phyloP scores from a whole-genome alignment of 2,888 invertebrate genomes.

The Nomada fabriciana region DNA sequence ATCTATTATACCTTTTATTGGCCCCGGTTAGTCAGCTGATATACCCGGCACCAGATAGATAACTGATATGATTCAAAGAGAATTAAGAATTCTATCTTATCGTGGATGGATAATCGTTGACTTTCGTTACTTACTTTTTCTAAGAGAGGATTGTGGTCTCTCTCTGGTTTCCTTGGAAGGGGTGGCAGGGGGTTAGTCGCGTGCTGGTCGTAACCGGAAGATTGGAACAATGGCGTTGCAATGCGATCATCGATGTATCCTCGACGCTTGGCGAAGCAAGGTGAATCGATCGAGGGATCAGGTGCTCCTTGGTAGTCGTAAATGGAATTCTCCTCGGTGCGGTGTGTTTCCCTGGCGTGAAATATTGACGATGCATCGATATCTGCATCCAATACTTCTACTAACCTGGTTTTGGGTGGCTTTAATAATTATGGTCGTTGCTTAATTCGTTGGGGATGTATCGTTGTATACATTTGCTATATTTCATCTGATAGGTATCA shows the following conservation, averaged over 20 bases:
- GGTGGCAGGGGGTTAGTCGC: conserved; percentile 17
- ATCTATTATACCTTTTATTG: not conserved
- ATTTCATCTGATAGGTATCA: too few species aligned
- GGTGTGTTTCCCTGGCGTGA: conserved; percentile 10
- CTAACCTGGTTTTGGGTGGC: not conserved
- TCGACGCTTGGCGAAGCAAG: conserved; percentile 13
- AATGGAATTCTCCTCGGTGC: conserved; percentile 32
- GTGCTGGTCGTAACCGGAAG: conserved; percentile 8
- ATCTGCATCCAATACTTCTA: not conserved
- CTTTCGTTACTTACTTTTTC: conserved; percentile 23
- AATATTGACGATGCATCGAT: conserved; percentile 4
- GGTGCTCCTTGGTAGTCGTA: conserved; percentile 20
- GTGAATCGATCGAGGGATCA: conserved; percentile 46
- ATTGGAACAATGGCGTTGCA: conserved; percentile 24
- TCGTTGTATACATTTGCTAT: too few species aligned
- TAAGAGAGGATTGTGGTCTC: not conserved
- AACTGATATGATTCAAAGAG: conserved; percentile 25
- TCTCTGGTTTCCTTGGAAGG: not conserved
- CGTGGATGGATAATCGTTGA: conserved; percentile 21
- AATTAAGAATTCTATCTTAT: conserved; percentile 43
- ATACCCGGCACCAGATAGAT: conserved; percentile 3
- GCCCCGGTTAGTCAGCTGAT: conserved; percentile 11
- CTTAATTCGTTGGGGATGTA: not conserved
- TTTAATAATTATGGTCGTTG: not conserved
- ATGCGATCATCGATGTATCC: conserved; percentile 28